phyloP scores from a whole-genome alignment of 2,888 invertebrate species.

The Drosophila meridionalis region DNA sequence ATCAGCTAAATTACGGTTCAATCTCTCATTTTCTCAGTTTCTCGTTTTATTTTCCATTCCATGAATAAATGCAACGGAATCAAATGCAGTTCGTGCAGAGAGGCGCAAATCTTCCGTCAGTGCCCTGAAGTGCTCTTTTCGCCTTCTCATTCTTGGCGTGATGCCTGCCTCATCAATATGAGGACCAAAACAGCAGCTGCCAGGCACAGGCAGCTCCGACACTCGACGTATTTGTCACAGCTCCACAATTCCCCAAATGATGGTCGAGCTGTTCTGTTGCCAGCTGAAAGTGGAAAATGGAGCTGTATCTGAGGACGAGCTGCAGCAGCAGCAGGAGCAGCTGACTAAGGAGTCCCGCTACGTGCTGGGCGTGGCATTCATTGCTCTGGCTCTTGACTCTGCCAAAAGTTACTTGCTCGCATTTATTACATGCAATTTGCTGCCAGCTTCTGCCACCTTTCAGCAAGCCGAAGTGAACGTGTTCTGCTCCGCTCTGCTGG shows the following conservation, averaged over 20 bases:
- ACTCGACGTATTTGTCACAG: constrained; percentile 71
- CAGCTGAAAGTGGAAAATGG: constrained; percentile 2
- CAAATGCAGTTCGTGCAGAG: constrained; percentile 46
- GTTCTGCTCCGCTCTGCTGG: constrained; percentile 27
- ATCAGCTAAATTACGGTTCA: constrained; percentile 45
- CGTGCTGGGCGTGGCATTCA: constrained; percentile 42
- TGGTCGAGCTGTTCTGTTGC: constrained; percentile 31
- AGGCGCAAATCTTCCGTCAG: constrained; percentile 38
- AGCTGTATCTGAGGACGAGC: constrained; percentile 2
- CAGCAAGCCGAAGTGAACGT: constrained; percentile 23
- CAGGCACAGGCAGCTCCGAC: constrained; percentile 27
- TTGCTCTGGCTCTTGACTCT: constrained; percentile 48
- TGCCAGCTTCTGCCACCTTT: constrained; percentile 23
- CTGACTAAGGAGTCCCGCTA: constrained; percentile 30
- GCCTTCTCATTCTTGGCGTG: constrained; percentile 26
- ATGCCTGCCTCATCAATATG: constrained; percentile 68
- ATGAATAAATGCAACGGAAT: constrained; percentile 54
- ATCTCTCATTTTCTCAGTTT: neutral
- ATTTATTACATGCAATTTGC: constrained; percentile 69
- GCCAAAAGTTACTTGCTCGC: constrained; percentile 64
- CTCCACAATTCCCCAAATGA: constrained; percentile 60
- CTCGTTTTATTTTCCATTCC: neutral
- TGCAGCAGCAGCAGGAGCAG: neutral
- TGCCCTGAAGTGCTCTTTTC: constrained; percentile 33
- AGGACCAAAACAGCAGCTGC: constrained; percentile 30